phyloP scores from a whole-genome alignment of 2,888 invertebrate species.

The Lepidochitona cinerea region DNA sequence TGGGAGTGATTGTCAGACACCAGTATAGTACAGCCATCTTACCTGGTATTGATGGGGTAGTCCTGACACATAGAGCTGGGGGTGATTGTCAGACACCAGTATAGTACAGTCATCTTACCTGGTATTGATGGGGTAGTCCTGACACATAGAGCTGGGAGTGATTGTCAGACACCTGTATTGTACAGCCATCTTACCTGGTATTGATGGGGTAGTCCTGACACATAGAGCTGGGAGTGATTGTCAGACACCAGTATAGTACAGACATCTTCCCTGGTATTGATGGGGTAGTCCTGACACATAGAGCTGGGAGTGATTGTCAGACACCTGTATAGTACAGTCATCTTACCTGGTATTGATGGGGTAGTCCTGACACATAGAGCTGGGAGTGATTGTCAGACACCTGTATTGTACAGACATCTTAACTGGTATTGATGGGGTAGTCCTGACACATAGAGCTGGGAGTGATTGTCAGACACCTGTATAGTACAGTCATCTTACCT shows the following conservation, averaged over 20 bases:
- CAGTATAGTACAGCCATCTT: constrained; percentile 75
- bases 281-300: constrained; percentile 48
- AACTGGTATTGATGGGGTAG: constrained; percentile 37
- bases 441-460: constrained; percentile 51
- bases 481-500: constrained; percentile 66
- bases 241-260: constrained; percentile 75
- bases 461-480: constrained; percentile 74
- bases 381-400: constrained; percentile 71
- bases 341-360: constrained; percentile 33
- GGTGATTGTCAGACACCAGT: constrained; percentile 74
- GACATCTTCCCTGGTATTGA: constrained; percentile 29
- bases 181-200: constrained; percentile 71
- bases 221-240: constrained; percentile 44
- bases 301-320: constrained; percentile 63
- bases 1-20: constrained; percentile 71
- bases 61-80: constrained; percentile 51
- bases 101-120: constrained; percentile 66
- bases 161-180: constrained; percentile 75
- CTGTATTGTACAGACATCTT: constrained; percentile 72
- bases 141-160: constrained; percentile 47
- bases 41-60: constrained; percentile 37
- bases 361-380: constrained; percentile 50
- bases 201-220: constrained; percentile 43
- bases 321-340: constrained; percentile 74
- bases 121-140: constrained; percentile 40